Conservation (phyloP, 2,113 vertebrate genomes). For the Sinocyclocheilus anophthalmus region DNA sequence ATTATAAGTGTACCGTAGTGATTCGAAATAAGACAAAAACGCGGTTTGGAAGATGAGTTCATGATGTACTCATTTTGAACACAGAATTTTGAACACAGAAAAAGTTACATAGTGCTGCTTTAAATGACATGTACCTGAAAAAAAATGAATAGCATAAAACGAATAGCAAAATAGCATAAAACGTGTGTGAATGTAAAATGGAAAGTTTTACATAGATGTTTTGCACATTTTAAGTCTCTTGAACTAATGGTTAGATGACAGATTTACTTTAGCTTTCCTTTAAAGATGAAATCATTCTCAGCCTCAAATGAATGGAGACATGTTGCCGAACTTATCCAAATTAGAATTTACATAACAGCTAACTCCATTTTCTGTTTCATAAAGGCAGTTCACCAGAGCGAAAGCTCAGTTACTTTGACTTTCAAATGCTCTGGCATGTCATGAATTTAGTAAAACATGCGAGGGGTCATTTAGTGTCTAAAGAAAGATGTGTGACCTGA, state of each 20-base stretch:
- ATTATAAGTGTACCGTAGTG: no score
- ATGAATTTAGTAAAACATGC: neutral
- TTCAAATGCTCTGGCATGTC: neutral
- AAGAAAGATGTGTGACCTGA: neutral
- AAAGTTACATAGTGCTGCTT: no score
- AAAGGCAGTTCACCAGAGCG: neutral
- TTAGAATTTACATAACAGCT: conserved; percentile 15
- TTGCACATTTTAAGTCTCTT: neutral
- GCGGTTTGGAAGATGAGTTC: no score
- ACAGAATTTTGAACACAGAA: no score
- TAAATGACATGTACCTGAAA: neutral
- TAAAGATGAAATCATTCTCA: neutral
- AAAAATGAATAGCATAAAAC: no score
- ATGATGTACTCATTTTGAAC: no score
- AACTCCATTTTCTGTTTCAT: neutral
- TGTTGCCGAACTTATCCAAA: neutral
- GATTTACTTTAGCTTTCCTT: neutral
- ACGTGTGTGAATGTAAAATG: neutral
- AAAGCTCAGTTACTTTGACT: conserved; percentile 11
- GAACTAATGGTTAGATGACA: neutral
- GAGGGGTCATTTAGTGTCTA: neutral
- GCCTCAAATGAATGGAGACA: neutral
- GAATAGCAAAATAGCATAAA: neutral
- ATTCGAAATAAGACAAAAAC: no score
- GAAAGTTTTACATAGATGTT: neutral